A percentile compares a stretch with the other conserved stretches of the same genome.
phyloP scores from a whole-genome alignment of 2,113 vertebrate genomes.

The Corythornis cristatus region DNA sequence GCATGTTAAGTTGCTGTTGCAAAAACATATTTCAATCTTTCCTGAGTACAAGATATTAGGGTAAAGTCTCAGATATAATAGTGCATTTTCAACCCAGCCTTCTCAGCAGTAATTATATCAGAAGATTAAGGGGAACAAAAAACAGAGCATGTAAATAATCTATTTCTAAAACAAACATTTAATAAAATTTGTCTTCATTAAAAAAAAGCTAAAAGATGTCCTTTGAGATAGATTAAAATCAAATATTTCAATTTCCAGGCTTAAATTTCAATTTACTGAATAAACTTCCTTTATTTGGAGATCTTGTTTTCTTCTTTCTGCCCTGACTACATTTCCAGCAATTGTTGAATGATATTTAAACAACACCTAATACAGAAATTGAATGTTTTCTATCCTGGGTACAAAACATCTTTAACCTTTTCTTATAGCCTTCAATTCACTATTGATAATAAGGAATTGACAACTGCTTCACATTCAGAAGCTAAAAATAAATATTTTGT shows the following conservation, averaged over 20 bases:
- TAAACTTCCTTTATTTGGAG: conserved; percentile 56
- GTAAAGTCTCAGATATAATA: background rate
- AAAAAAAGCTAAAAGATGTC: background rate
- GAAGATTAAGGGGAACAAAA: conserved; percentile 7
- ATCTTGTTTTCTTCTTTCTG: conserved; percentile 34
- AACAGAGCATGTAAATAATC: background rate
- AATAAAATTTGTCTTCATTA: background rate
- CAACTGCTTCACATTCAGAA: background rate
- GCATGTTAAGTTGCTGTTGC: background rate
- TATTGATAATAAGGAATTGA: conserved; percentile 24
- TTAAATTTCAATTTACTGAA: conserved; percentile 67
- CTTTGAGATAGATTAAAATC: conserved; percentile 31
- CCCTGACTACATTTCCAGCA: background rate
- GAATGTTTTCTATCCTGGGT: background rate
- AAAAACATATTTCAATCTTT: conserved; percentile 19
- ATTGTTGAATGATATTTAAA: conserved; percentile 50
- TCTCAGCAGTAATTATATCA: background rate
- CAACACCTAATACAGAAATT: background rate
- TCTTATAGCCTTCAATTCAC: background rate
- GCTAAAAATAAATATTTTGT: background rate
- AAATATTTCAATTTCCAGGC: conserved; percentile 54
- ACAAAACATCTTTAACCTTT: background rate
- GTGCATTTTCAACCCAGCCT: conserved; percentile 1
- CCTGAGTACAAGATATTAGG: background rate
- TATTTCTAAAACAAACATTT: conserved; percentile 14